Percentiles rank a stretch among this genome's conserved stretches.
phyloP scores from a whole-genome alignment of 1,140 invertebrate genomes.

The Lepidotrigona ventralis region DNA sequence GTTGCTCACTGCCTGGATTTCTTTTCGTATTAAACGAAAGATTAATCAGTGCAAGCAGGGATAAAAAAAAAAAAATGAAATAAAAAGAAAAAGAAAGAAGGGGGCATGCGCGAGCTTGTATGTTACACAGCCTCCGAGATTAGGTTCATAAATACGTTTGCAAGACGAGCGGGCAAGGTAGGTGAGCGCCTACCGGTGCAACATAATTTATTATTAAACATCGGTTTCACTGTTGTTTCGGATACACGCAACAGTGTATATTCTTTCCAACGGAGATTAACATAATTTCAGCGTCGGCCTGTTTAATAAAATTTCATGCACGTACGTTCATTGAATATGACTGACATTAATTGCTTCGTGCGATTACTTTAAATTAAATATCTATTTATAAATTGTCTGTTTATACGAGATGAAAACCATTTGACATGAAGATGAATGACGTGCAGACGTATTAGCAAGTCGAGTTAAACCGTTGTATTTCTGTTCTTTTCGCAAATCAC shows the following conservation, averaged over 20 bases:
- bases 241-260: background rate
- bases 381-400: background rate
- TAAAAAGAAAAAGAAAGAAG: no score
- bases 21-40: background rate
- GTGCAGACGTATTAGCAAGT: no score
- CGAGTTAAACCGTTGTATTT: background rate
- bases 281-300: background rate
- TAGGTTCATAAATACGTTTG: slow-evolving; percentile 11
- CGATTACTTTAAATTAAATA: background rate
- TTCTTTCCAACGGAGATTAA: background rate
- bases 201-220: slow-evolving; percentile 26
- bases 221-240: background rate
- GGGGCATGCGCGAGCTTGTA: background rate
- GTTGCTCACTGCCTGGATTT: background rate
- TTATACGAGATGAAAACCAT: no score
- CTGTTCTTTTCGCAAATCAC: background rate
- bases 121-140: background rate
- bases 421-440: no score
- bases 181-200: background rate
- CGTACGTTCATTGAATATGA: background rate
- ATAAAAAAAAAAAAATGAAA: background rate
- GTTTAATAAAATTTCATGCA: background rate
- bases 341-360: background rate
- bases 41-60: background rate
- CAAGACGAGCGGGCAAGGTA: background rate